Evolutionary conservation across 2,797 vertebrate species (phyloP).

Genomic region (Natrix natrix): DNA sequence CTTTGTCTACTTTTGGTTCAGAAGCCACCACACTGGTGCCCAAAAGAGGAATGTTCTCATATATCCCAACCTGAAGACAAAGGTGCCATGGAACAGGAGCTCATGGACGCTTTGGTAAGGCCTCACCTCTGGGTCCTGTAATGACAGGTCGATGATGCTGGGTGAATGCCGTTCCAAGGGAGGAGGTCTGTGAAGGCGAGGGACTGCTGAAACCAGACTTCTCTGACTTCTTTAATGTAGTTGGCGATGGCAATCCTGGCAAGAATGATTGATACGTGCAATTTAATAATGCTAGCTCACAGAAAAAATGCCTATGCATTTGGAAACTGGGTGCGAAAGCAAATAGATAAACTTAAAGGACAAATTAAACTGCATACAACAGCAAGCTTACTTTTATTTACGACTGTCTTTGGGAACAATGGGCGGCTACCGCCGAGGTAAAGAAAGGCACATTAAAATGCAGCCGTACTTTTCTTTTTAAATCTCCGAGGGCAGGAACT

Average conservation of each 20-base stretch:
- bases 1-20: conserved; percentile 9
- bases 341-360: conserved; percentile 68
- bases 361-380: conserved; percentile 51
- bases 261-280: conserved; percentile 89
- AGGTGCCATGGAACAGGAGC: conserved; percentile 6
- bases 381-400: conserved; percentile 59
- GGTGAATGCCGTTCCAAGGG: conserved; percentile 92
- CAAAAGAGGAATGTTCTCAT: conserved; percentile 28
- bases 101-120: conserved; percentile 58
- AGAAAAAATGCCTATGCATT: conserved; percentile 74
- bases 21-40: neutral
- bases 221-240: conserved; percentile 95
- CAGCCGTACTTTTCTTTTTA: conserved; percentile 62
- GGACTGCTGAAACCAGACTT: conserved; percentile 95
- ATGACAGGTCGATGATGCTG: conserved; percentile 97
- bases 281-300: conserved; percentile 84
- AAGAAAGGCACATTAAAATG: conserved; percentile 53
- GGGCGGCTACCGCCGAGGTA: conserved; percentile 43
- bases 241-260: conserved; percentile 93
- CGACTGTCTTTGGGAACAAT: conserved; percentile 48
- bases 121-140: conserved; percentile 97
- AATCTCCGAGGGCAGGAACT: conserved; percentile 54
- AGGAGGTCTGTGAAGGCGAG: conserved; percentile 88
- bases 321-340: conserved; percentile 72
- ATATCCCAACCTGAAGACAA: conserved; percentile 7